Percentiles rank a stretch among this genome's conserved stretches.
phyloP scores from a whole-genome alignment of 2,113 vertebrate species.

The Leucosticte australis region DNA sequence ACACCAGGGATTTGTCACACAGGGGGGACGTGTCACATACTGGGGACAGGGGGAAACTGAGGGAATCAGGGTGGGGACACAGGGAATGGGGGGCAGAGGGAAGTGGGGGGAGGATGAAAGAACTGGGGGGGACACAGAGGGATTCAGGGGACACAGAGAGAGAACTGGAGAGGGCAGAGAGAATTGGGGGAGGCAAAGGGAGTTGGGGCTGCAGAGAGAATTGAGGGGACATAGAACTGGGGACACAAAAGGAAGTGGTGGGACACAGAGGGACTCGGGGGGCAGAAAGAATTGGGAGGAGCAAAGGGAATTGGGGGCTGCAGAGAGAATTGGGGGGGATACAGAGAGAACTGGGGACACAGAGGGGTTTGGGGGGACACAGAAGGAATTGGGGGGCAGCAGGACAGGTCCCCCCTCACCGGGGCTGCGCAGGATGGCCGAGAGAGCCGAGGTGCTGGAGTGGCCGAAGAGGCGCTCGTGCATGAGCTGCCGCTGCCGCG shows the following conservation, averaged over 20 bases:
- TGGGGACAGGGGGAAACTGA: background rate
- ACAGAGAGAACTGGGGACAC: background rate
- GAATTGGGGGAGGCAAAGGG: background rate
- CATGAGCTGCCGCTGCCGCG: slow-evolving; percentile 13
- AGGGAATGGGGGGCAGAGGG: no score
- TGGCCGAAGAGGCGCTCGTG: slow-evolving; percentile 15
- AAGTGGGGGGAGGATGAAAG: background rate
- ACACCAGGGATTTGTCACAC: no score
- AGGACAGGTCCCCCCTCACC: background rate
- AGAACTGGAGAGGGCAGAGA: no score
- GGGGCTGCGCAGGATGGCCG: background rate
- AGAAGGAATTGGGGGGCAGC: rapidly evolving
- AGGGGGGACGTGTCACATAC: background rate
- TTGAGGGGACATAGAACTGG: no score
- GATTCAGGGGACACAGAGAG: no score
- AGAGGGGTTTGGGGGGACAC: background rate
- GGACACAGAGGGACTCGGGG: no score
- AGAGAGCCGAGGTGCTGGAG: slow-evolving; percentile 6
- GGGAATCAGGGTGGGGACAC: background rate
- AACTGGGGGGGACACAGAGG: background rate
- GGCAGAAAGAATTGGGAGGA: no score
- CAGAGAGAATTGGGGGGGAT: no score
- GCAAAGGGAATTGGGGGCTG: no score
- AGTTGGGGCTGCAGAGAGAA: no score
- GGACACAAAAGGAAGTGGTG: no score